Conservation (phyloP, 2,888 invertebrate species). For the Saturnia pavonia region DNA sequence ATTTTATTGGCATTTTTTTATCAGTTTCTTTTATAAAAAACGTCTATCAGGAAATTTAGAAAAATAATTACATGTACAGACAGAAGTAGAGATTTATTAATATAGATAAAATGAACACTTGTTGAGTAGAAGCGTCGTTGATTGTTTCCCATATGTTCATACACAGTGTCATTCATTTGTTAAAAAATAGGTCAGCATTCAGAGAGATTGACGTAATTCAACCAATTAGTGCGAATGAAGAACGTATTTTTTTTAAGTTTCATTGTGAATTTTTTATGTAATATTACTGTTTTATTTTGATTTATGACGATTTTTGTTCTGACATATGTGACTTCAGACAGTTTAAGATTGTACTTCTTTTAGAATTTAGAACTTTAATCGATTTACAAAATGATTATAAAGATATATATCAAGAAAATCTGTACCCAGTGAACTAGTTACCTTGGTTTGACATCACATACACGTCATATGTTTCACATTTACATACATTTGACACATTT, state of each 20-base stretch:
- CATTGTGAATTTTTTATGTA: not conserved
- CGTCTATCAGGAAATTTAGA: no score
- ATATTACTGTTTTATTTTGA: no score
- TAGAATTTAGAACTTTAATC: not conserved
- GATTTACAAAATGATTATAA: not conserved
- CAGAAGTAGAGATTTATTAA: no score
- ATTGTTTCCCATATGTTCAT: not conserved
- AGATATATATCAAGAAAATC: no score
- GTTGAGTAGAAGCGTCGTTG: not conserved
- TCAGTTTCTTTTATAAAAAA: no score
- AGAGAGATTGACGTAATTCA: constrained; percentile 12
- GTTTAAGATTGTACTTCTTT: not conserved
- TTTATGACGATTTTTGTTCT: not conserved
- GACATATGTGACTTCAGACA: not conserved
- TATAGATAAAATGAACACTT: no score
- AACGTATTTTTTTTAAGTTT: not conserved
- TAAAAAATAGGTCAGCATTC: constrained; percentile 7
- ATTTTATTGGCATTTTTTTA: no score
- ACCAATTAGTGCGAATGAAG: constrained; percentile 1
- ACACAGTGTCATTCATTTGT: constrained; percentile 1
- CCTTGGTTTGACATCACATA: no score
- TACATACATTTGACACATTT: no score
- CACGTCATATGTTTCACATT: no score
- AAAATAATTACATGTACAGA: no score
- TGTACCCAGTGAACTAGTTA: no score